phyloP scores from a whole-genome alignment of 2,797 vertebrate genomes.

The Epinephelus malabaricus region DNA sequence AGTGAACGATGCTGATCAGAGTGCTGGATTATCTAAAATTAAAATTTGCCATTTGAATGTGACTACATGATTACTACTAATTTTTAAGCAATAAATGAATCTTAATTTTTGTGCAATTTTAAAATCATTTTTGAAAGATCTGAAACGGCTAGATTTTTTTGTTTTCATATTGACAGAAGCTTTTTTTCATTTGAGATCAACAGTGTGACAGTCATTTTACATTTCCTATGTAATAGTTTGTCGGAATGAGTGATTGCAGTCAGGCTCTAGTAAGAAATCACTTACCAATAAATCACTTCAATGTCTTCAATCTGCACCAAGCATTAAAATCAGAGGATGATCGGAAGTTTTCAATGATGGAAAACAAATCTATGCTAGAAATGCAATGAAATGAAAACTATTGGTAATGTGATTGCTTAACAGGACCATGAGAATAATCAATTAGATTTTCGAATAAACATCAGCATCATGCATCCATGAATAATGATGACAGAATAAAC shows the following conservation, averaged over 20 bases:
- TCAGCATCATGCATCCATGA: background rate
- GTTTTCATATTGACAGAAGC: background rate
- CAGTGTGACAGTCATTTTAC: conserved; percentile 4
- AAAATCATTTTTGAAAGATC: background rate
- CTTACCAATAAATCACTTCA: background rate
- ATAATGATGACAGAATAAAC: background rate
- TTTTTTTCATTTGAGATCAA: conserved; percentile 3
- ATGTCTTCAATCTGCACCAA: background rate
- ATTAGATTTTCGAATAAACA: background rate
- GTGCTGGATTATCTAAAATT: background rate
- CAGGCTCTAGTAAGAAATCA: background rate
- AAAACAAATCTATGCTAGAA: background rate
- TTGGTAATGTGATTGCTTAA: background rate
- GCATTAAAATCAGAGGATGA: background rate
- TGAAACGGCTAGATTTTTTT: background rate
- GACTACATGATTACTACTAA: too few species aligned
- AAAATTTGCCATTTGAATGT: background rate
- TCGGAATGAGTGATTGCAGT: background rate
- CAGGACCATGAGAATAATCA: background rate
- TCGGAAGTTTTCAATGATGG: background rate
- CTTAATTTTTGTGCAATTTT: background rate
- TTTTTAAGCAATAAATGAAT: background rate
- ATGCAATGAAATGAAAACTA: background rate
- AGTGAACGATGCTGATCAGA: background rate
- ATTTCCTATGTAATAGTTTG: background rate